Evolutionary conservation across 2,113 vertebrate species (phyloP), one percentile per base, ranked within the genome.

Genomic region (Pyxicephalus adspersus): DNA sequence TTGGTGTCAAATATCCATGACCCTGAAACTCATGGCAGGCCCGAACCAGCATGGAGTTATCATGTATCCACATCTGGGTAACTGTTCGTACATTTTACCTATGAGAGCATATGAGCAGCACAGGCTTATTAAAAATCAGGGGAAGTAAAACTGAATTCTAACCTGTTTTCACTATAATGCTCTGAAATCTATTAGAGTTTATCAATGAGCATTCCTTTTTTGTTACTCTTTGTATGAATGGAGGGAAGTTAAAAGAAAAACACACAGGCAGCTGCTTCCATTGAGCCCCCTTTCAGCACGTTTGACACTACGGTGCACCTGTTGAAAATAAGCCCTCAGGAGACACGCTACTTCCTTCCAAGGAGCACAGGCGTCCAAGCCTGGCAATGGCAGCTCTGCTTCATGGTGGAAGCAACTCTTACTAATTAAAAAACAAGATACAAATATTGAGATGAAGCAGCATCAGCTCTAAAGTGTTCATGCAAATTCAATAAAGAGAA

Each of bases 271-370:
- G 83, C 84, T 84, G 83, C 54, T 81, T 7, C 76, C 25, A 18
- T 22, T 38, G 34, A 83, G 65, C 66, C 83, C 85, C 66, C 82
- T 86, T 60, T 86, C 83, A 75, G 73, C 0, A 0, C 65, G 86
- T 86, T 86, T 76, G 85, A 86, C 87, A 54, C 85, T 87, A 84
- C 87, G 83, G 86, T 83, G 85, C 89, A 88, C 86, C 85, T 90
- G 78, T 38, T 82, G 55, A 70, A 82, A 66, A 75, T 66, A 57
- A 75, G 70, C 75, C 22, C 80, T 75, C 80, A 29, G 45, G 68
- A 81, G 70, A 81, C 70, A 45, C 8, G 19, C 57, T 23, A 3
- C 74, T 73, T 64, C 57, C 66, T 51, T 81, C 29, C 11, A 64
- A 20, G 74, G 29, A 45, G 38, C 61, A 57, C 23, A 52, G 31